These are phyloP conservation scores for Euthynnus affinis DNA, from an alignment of 2,797 vertebrate genomes.

Conservation along the genomic window DNA sequence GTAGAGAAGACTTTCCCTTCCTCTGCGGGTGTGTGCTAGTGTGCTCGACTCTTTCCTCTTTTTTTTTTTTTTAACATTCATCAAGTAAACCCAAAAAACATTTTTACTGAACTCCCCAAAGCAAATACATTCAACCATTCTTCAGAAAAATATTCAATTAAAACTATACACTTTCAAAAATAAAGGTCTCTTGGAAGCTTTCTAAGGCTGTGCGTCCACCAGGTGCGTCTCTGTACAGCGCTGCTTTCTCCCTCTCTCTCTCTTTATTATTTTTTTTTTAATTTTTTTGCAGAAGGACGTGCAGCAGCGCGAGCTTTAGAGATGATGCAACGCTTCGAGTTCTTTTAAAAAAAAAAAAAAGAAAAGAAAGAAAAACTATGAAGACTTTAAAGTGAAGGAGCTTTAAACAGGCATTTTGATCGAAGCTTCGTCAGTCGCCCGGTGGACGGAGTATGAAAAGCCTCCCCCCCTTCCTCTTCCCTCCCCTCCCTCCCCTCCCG, in stretches of 20 bases:
- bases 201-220: conserved; percentile 62
- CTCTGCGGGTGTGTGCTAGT: neutral
- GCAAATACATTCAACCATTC: conserved; percentile 76
- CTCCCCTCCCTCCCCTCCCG: neutral
- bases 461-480: too few species aligned
- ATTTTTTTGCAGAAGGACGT: conserved; percentile 22
- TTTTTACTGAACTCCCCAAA: conserved; percentile 36
- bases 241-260: neutral
- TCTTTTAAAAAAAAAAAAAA: conserved; percentile 29
- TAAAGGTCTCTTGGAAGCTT: conserved; percentile 72
- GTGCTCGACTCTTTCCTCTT: conserved; percentile 42
- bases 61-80: conserved; percentile 74
- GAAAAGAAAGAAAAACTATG: conserved; percentile 22
- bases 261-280: too few species aligned
- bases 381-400: conserved; percentile 48
- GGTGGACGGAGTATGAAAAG: conserved; percentile 44
- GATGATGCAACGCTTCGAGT: conserved; percentile 38
- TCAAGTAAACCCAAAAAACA: conserved; percentile 39
- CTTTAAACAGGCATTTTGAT: conserved; percentile 19
- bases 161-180: conserved; percentile 72
- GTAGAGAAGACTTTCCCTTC: neutral
- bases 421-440: conserved; percentile 7
- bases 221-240: conserved; percentile 31
- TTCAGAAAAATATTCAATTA: conserved; percentile 68
- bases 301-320: conserved; percentile 33